Percentiles rank a stretch among this genome's conserved stretches.
phyloP scores from a whole-genome alignment of 1,140 invertebrate species.

The Yoshiicerus persimilis region DNA sequence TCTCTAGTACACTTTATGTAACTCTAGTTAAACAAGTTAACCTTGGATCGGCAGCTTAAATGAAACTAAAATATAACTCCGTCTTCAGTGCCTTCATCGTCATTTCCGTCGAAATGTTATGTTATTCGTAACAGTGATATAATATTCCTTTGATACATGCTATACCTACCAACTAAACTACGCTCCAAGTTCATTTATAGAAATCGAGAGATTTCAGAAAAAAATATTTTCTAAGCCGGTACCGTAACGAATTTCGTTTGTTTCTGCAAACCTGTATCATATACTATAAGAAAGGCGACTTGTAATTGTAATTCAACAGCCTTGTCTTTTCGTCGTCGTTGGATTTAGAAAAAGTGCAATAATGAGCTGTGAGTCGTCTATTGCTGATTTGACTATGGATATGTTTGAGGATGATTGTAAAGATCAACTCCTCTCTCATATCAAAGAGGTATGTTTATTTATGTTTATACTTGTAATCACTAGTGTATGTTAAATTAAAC shows the following conservation, averaged over 20 bases:
- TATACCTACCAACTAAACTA: not conserved
- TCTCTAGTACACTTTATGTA: not conserved
- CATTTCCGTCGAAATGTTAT: not conserved
- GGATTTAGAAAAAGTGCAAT: slow-evolving; percentile 15
- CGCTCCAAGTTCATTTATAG: not conserved
- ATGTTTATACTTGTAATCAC: not conserved
- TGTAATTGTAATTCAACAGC: not conserved
- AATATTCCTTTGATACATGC: not conserved
- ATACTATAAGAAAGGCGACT: not conserved
- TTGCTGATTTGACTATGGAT: slow-evolving; percentile 34
- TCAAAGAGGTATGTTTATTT: slow-evolving; percentile 32
- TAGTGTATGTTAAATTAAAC: not conserved
- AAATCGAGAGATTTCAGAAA: not conserved
- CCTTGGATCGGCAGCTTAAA: not conserved
- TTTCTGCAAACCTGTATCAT: not conserved
- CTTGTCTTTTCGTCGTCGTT: not conserved
- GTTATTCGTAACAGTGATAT: not conserved
- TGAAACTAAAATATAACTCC: not conserved
- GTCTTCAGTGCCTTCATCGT: not conserved
- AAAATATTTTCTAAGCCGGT: not conserved
- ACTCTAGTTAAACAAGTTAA: not conserved
- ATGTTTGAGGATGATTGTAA: slow-evolving; percentile 33
- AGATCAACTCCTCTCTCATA: slow-evolving; percentile 30
- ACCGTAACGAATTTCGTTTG: not conserved
- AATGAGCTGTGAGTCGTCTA: slow-evolving; percentile 38